Conservation (phyloP, 2,797 vertebrate genomes). For the Neomorphus geoffroyi region DNA sequence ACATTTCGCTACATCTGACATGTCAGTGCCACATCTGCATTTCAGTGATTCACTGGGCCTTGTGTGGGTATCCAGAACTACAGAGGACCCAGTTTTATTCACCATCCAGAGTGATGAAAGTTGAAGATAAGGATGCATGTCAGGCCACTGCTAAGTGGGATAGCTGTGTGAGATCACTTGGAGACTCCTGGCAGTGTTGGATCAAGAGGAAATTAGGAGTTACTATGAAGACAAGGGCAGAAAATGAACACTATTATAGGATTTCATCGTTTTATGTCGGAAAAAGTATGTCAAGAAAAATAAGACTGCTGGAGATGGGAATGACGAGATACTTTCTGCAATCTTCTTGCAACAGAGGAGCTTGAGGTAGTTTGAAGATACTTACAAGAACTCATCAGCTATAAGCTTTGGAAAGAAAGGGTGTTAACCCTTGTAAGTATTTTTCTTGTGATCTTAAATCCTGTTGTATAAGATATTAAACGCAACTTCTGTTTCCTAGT, state of each 20-base stretch:
- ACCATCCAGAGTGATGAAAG: not conserved
- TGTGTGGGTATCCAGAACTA: not conserved
- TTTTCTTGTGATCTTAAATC: not conserved
- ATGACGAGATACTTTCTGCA: not conserved
- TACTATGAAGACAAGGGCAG: not conserved
- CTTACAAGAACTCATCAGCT: not conserved
- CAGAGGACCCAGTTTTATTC: not conserved
- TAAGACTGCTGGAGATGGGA: not conserved
- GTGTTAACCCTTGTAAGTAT: slow-evolving; percentile 20
- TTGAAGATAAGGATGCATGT: not conserved
- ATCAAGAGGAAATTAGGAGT: not conserved
- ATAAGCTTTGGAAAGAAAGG: not conserved
- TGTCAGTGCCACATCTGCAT: not conserved
- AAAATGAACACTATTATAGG: not conserved
- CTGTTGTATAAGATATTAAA: not conserved
- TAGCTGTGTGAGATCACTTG: not conserved
- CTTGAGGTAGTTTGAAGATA: not conserved
- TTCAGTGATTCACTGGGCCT: not conserved
- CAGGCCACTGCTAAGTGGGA: not conserved
- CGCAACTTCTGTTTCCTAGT: not conserved
- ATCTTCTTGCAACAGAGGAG: not conserved
- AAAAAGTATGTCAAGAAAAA: not conserved
- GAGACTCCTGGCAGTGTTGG: not conserved
- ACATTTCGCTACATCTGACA: not conserved
- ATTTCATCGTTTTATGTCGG: not conserved